Evolutionary conservation across 92 coral and sea anemone species (phyloP), one percentile per base, ranked within the genome.

Genomic region (Galaxea fascicularis): DNA sequence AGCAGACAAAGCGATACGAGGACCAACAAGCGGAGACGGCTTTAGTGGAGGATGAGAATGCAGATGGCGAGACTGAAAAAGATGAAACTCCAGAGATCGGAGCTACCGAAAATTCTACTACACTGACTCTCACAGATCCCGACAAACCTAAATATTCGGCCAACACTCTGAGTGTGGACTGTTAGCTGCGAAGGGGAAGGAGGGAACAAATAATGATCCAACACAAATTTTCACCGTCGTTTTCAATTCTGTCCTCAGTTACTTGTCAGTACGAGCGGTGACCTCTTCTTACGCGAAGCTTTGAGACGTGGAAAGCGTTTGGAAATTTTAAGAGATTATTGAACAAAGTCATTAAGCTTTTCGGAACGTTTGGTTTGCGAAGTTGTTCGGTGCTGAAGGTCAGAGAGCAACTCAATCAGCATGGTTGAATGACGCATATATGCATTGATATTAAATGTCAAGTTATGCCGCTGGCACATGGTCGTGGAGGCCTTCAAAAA

Each of bases 1-100:
- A 90, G 75, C 97, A 88, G 31, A 92, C 95, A 18, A 94, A 92
- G 41, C 79, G 92, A 4, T 28, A 74, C 57, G 90, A 94, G 0
- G 90, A 84, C 28, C 90, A 87, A 46, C 73, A 86, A 79, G 78
- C 86, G 52, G 88, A 68, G 18, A 78, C 64, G 88, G 26, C 76
- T 75, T 5, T 80, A 35, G 85, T 74, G 58, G 82, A 88, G 20
- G 89, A 67, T 4, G 88, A 87, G 65, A 90, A 82, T 51, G 78
- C 73, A 41, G 91, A 85, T 12, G 86, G 54, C 15, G 93, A 83
- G 28, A 21, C 12, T 27, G 47, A 46, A 13, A 74, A 52, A 10
- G 85, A 59, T 24, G 92, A 62, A 30, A 69, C 73, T 18, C 60
- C 47, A n/a, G 57, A n/a, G 64, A 29, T 54, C 17, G 51, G 24